Base-by-base conservation (phyloP, 2,888 invertebrate genomes). In the Andrena chrysosceles region DNA sequence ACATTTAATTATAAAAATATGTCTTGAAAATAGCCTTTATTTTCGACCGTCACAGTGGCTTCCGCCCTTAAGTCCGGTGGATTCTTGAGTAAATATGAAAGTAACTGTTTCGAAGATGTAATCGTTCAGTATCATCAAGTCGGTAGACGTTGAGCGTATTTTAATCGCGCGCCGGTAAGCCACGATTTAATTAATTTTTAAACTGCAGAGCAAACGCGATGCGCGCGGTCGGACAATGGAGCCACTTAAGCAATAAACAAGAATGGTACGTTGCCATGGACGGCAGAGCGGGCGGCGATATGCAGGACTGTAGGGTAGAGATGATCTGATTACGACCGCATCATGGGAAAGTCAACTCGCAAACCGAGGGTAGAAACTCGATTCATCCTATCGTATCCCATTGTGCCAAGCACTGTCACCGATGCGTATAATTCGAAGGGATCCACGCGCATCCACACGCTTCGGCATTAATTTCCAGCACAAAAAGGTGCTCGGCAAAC, bases 291-390 rank as follows among this genome's bases (percentile, higher is more conserved):
- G 20, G 33, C 52, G 60, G 68, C 68, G 64, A 67, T 74, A 54
- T 35, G 70, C 52, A 42, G 74, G 10, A 62, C 66, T 75, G 68
- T 60, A 49, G 87, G 83, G 84, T 76, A 81, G 88, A 85, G 88
- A 88, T 88, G 88, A 88, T 88, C 88, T 87, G 93, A 93, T 93
- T 93, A 93, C 90, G 89, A 90, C 89, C 89, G 89, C 92, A 92
- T 93, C 93, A 93, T 93, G 93, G 93, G 93, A 93, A 93, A 93
- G 93, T 93, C 92, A 92, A 89, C 83, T 89, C 74, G 82, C 81
- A 81, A 83, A 83, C 81, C 79, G 83, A 79, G 87, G 87, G 88
- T 87, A 85, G 85, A 83, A 84, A 87, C 85, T 75, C 86, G 89
- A 90, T 90, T 89, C 90, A 88, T 85, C 89, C 86, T 84, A 84